Conservation (phyloP, 2,797 vertebrate species). For the Gouania willdenowi region DNA sequence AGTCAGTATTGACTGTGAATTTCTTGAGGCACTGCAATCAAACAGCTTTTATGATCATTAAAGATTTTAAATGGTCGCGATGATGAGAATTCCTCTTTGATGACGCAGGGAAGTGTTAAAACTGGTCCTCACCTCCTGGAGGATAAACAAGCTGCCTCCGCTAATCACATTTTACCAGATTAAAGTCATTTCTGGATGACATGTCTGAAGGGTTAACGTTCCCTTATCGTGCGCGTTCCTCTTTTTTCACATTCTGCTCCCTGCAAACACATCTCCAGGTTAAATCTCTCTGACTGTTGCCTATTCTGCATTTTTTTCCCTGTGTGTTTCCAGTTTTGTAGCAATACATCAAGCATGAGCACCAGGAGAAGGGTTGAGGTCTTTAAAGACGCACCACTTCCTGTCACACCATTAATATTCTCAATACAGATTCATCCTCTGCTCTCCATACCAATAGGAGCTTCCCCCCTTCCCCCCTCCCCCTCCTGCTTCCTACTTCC, state of each 20-base stretch:
- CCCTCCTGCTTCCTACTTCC: slow-evolving; percentile 16
- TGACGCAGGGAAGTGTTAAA: too few species aligned
- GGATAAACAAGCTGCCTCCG: too few species aligned
- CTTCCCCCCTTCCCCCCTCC: slow-evolving; percentile 8
- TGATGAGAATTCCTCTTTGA: too few species aligned
- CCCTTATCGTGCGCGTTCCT: too few species aligned
- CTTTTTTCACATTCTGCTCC: not conserved
- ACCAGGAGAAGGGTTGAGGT: slow-evolving; percentile 39
- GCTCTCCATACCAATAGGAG: slow-evolving; percentile 27
- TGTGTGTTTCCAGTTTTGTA: slow-evolving; percentile 19
- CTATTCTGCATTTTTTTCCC: slow-evolving; percentile 7
- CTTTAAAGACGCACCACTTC: slow-evolving; percentile 63
- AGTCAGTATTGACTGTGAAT: too few species aligned
- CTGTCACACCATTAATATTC: slow-evolving; percentile 76
- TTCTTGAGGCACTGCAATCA: too few species aligned
- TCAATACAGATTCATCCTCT: slow-evolving; percentile 44
- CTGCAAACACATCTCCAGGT: slow-evolving; percentile 8
- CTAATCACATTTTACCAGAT: too few species aligned
- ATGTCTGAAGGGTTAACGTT: too few species aligned
- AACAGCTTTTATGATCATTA: too few species aligned
- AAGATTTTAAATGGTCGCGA: too few species aligned
- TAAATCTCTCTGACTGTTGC: slow-evolving; percentile 6
- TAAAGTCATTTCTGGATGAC: too few species aligned
- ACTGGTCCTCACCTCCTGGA: too few species aligned
- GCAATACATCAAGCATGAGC: slow-evolving; percentile 22